These are phyloP conservation scores for Malurus elegans DNA, from an alignment of 2,113 vertebrate genomes.

Conservation along the genomic window DNA sequence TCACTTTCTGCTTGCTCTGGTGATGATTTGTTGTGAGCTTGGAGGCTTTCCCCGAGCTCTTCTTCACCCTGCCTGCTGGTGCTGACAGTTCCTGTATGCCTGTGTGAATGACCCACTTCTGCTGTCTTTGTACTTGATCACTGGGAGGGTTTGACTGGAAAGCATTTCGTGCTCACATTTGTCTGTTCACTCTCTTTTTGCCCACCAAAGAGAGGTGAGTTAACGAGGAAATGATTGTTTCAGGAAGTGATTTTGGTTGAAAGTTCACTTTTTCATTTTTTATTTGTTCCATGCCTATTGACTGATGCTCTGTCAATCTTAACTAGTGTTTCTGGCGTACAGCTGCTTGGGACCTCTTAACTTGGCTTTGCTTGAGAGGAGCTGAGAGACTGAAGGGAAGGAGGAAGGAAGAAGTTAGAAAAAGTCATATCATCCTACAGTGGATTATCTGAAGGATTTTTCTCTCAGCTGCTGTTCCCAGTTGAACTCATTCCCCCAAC, in stretches of 20 bases:
- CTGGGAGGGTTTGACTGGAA: not conserved
- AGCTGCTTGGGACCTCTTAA: not conserved
- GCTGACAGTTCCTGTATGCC: not conserved
- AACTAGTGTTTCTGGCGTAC: not conserved
- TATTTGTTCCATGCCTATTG: not conserved
- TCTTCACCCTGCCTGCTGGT: not conserved
- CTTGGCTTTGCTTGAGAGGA: not conserved
- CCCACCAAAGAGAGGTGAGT: not conserved
- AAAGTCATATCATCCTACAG: not conserved
- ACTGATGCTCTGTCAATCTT: not conserved
- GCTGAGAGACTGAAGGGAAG: not conserved
- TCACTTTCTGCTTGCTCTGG: not conserved
- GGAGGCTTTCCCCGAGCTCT: not conserved
- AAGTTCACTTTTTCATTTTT: not conserved
- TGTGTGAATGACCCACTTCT: not conserved
- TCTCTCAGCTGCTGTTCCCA: not conserved
- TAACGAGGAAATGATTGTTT: not conserved
- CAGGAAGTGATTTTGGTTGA: not conserved
- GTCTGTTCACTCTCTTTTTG: not conserved
- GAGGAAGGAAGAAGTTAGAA: not conserved
- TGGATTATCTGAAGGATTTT: not conserved
- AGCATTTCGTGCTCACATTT: not conserved
- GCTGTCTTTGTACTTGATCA: not conserved
- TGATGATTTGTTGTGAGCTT: not conserved
- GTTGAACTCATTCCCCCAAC: not conserved